These are phyloP conservation scores for Diarsia rubi DNA, from an alignment of 2,888 invertebrate genomes.

Conservation along the genomic window DNA sequence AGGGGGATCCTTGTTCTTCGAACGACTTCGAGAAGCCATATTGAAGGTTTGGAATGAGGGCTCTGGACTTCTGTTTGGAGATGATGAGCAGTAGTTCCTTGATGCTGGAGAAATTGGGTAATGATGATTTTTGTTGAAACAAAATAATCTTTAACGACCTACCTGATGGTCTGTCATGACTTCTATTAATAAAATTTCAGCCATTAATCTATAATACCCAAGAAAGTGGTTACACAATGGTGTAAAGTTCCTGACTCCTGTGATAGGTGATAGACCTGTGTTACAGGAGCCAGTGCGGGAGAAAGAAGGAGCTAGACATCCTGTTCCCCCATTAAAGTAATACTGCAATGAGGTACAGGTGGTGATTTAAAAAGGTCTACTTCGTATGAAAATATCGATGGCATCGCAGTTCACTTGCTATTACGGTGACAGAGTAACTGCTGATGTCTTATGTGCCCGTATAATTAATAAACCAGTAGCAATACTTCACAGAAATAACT, in stretches of 20 bases:
- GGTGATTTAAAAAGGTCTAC: background rate
- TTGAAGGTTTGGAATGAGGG: conserved; percentile 1
- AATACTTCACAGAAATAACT: background rate
- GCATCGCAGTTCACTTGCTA: background rate
- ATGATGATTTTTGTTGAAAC: background rate
- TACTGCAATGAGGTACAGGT: background rate
- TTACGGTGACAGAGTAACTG: background rate
- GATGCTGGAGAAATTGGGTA: conserved; percentile 14
- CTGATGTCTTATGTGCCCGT: background rate
- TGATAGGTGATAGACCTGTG: too few relatives aligned
- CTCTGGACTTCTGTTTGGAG: conserved; percentile 34
- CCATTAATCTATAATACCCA: too few relatives aligned
- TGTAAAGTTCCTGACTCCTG: too few relatives aligned
- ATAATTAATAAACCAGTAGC: background rate
- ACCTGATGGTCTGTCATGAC: background rate
- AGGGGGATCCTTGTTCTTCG: conserved; percentile 70
- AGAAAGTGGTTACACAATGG: too few relatives aligned
- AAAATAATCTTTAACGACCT: background rate
- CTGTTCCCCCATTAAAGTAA: background rate
- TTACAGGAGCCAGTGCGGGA: too few relatives aligned
- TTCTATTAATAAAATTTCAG: background rate
- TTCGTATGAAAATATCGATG: background rate
- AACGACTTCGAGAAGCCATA: conserved; percentile 9
- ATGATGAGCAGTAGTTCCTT: conserved; percentile 9
- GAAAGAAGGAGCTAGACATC: background rate